phyloP scores from a whole-genome alignment of 2,888 invertebrate species.

The Drosophila anceps region DNA sequence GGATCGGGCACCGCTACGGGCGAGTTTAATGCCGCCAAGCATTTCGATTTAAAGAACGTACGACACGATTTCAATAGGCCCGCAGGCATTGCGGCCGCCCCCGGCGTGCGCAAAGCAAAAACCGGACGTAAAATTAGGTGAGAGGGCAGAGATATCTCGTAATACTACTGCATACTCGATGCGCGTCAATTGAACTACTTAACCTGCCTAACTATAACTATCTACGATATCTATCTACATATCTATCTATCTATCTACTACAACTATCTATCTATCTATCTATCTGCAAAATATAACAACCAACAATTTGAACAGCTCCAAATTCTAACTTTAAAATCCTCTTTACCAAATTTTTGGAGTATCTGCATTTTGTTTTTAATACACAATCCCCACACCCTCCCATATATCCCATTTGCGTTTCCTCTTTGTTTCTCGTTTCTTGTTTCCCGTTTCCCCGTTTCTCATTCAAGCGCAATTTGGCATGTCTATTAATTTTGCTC shows the following conservation, averaged over 20 bases:
- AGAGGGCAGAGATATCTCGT: slow-evolving; percentile 76
- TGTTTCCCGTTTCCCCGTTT: slow-evolving; percentile 18
- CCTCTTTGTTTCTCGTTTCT: slow-evolving; percentile 27
- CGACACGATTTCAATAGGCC: slow-evolving; percentile 85
- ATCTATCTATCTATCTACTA: slow-evolving; percentile 27
- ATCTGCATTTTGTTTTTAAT: slow-evolving; percentile 24
- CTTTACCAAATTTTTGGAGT: neutral
- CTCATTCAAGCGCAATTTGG: slow-evolving; percentile 31
- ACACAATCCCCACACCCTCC: slow-evolving; percentile 3
- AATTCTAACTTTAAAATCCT: slow-evolving; percentile 30
- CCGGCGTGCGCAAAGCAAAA: slow-evolving; percentile 82
- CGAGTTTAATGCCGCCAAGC: slow-evolving; percentile 81
- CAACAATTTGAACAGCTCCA: slow-evolving; percentile 27
- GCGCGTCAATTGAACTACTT: slow-evolving; percentile 55
- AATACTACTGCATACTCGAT: slow-evolving; percentile 51
- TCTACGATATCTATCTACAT: slow-evolving; percentile 31
- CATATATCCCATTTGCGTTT: slow-evolving; percentile 31
- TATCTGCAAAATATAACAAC: slow-evolving; percentile 19
- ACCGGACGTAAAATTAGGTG: slow-evolving; percentile 86
- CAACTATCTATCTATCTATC: slow-evolving; percentile 29
- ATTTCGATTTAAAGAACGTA: slow-evolving; percentile 84
- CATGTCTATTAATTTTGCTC: slow-evolving; percentile 19
- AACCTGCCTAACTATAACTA: slow-evolving; percentile 44
- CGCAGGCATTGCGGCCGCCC: slow-evolving; percentile 83
- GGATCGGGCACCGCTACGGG: slow-evolving; percentile 38